phyloP scores from a whole-genome alignment of 2,113 vertebrate species.

The Siniperca chuatsi region DNA sequence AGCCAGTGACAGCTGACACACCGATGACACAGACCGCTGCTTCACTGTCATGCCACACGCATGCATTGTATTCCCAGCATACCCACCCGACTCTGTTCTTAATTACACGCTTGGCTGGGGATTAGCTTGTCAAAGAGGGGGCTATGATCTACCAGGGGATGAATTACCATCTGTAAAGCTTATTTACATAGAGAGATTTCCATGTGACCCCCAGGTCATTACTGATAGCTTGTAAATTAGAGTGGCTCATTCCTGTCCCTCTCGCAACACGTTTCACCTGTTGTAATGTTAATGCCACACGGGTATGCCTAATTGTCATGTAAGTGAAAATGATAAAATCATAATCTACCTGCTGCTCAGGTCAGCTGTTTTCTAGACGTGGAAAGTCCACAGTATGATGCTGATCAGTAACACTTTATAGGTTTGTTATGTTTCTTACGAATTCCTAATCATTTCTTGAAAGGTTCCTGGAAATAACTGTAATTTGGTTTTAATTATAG shows the following conservation, averaged over 20 bases:
- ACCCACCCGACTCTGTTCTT: constrained; percentile 48
- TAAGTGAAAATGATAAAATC: constrained; percentile 10
- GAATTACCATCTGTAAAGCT: constrained; percentile 56
- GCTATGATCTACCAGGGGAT: constrained; percentile 46
- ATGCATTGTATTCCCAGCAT: constrained; percentile 15
- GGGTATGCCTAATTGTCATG: background rate
- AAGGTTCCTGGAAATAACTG: background rate
- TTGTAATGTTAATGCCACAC: constrained; percentile 18
- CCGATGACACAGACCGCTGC: constrained; percentile 15
- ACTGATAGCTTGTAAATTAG: constrained; percentile 52
- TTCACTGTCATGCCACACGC: constrained; percentile 36
- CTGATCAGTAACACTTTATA: background rate
- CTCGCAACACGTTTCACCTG: constrained; percentile 34
- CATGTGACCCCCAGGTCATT: constrained; percentile 58
- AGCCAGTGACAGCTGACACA: constrained; percentile 46
- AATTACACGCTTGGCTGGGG: constrained; percentile 76
- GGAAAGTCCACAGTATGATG: background rate
- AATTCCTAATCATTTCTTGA: background rate
- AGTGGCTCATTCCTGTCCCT: constrained; percentile 22
- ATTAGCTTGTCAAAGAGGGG: constrained; percentile 69
- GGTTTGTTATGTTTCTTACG: background rate
- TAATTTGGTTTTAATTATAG: background rate
- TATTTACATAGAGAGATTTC: constrained; percentile 63
- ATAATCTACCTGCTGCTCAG: background rate
- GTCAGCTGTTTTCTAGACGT: background rate